Evolutionary conservation across 23 tunicate species (phyloP).

Genomic region (Phallusia fumigata): DNA sequence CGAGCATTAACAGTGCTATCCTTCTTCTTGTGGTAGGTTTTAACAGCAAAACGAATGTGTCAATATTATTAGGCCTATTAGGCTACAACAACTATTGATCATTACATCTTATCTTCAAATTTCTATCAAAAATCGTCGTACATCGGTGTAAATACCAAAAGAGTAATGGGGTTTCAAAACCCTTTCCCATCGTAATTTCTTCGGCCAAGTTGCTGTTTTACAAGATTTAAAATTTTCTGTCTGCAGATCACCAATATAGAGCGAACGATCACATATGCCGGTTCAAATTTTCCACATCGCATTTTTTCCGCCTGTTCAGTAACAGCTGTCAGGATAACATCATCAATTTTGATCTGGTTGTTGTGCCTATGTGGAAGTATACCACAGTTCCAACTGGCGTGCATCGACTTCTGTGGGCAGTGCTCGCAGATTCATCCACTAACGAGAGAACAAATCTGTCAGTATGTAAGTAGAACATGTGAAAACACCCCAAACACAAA

Average conservation of each 20-base stretch:
- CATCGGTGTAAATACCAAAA: too few species aligned
- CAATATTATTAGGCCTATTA: too few species aligned
- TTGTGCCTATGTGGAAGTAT: background rate
- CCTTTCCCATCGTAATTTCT: too few species aligned
- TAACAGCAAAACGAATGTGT: too few species aligned
- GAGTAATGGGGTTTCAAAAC: too few species aligned
- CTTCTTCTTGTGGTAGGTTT: slow-evolving; percentile 12
- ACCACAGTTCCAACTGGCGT: background rate
- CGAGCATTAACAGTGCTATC: background rate
- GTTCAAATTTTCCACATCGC: background rate
- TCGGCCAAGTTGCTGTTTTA: background rate
- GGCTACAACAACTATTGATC: too few species aligned
- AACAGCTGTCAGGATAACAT: background rate
- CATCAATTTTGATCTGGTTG: slow-evolving; percentile 1
- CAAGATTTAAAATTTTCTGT: too few species aligned
- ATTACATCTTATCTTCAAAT: too few species aligned
- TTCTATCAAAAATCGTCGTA: too few species aligned
- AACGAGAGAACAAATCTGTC: background rate
- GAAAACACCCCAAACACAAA: too few species aligned
- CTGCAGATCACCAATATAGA: background rate
- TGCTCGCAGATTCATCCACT: background rate
- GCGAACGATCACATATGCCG: slow-evolving; percentile 11
- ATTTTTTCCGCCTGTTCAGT: background rate
- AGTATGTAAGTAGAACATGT: background rate
- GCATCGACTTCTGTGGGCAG: background rate